phyloP scores from a whole-genome alignment of 2,888 invertebrate genomes.

The Phytoseiulus persimilis region DNA sequence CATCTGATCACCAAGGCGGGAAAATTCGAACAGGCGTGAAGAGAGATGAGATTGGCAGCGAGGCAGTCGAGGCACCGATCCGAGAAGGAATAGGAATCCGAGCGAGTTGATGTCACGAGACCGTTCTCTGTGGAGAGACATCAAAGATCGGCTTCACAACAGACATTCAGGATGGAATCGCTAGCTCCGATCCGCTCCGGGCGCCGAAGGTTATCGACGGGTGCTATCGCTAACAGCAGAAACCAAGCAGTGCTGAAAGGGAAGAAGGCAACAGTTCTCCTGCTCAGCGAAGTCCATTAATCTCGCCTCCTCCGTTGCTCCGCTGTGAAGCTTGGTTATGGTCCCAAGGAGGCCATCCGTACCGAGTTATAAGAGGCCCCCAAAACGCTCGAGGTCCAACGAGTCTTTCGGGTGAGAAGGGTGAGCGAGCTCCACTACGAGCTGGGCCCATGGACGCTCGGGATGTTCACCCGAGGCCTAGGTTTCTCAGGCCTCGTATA shows the following conservation, averaged over 20 bases:
- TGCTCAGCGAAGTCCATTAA: slow-evolving; percentile 35
- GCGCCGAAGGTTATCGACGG: not conserved
- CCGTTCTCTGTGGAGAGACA: not conserved
- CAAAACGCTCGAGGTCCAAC: not conserved
- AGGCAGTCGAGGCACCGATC: not conserved
- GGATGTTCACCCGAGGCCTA: no score
- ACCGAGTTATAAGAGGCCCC: slow-evolving; percentile 26
- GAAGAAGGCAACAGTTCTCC: not conserved
- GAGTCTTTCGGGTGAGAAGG: not conserved
- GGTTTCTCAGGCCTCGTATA: no score
- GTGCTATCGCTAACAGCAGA: not conserved
- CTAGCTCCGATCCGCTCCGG: not conserved
- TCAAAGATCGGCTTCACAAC: no score
- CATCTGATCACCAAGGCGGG: not conserved
- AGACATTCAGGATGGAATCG: no score
- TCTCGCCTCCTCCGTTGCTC: slow-evolving; percentile 16
- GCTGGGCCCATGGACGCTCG: not conserved
- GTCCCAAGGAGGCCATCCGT: slow-evolving; percentile 35
- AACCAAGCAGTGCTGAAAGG: not conserved
- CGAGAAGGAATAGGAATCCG: not conserved
- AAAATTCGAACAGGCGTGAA: slow-evolving; percentile 5
- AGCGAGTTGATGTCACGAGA: not conserved
- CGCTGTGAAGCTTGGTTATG: slow-evolving; percentile 16
- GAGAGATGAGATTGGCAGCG: slow-evolving; percentile 1
- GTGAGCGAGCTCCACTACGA: not conserved